Evolutionary conservation across 1,140 invertebrate genomes (phyloP), one percentile per base, ranked within the genome.

Genomic region (Brachionus asplanchnoidis): DNA sequence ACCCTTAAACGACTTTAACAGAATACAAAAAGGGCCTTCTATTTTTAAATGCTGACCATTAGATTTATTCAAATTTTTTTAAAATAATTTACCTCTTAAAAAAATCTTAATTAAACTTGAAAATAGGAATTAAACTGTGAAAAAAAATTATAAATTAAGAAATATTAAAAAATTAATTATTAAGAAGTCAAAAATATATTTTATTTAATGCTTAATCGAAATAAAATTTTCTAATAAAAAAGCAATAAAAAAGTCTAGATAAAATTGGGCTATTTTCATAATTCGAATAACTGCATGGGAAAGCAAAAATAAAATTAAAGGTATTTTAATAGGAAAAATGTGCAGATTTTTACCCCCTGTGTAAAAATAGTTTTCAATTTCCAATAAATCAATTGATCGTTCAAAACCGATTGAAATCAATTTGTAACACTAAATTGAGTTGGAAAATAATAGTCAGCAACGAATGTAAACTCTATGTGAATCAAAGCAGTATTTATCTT

Each of bases 401-500:
- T 68, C 32, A 68, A 68, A 32, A n/a, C 32, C 3, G 3, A 46
- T n/a, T 46, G 44, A 14, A 68, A 68, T 68, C 26, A 32, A 68
- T 68, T 68, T 68, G 26, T 68, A 68, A 68, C 66, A 68, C 66
- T 40, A 40, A 32, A 68, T 68, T 68, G 66, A 68, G 66, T 68
- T 11, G 32, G 32, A 68, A 68, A 32, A 68, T 40, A 68, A 68
- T 32, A 68, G 32, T 36, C 26, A 26, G 32, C 1, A 68, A 40
- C 5, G 14, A 32, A 40, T 68, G 32, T 32, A 68, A 28, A 12
- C 32, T 68, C 66, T 14, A 68, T 68, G 66, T 68, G 66, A 68
- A 68, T 68, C n/a, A 32, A 68, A 68, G 66, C 66, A 68, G 26
- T 68, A 68, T 68, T 68, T 68, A 68, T 68, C n/a, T 68, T 32